phyloP scores from a whole-genome alignment of 2,888 invertebrate genomes.

The Microctonus aethiopoides region DNA sequence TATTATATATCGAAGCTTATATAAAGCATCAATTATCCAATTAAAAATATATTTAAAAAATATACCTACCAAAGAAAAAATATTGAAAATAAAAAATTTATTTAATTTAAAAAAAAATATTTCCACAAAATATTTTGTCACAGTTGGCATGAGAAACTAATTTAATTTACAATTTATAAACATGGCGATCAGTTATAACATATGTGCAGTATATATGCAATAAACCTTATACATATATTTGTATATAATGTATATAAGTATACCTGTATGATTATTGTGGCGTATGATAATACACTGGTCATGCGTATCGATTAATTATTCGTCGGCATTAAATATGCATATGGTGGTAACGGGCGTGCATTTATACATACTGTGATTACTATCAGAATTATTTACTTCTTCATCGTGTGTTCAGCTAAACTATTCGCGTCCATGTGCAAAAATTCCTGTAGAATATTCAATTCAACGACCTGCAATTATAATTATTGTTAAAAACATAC shows the following conservation, averaged over 20 bases:
- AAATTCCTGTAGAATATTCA: not conserved
- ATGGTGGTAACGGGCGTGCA: constrained; percentile 12
- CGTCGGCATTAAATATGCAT: constrained; percentile 42
- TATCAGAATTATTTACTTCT: not conserved
- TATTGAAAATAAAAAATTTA: too few relatives aligned
- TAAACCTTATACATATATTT: too few relatives aligned
- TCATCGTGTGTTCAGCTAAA: not conserved
- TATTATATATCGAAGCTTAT: too few relatives aligned
- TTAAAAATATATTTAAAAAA: too few relatives aligned
- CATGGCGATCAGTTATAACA: too few relatives aligned
- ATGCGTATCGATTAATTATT: constrained; percentile 42
- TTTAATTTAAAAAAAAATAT: too few relatives aligned
- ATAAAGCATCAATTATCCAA: too few relatives aligned
- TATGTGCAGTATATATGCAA: too few relatives aligned
- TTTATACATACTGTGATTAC: constrained; percentile 36
- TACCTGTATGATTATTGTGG: constrained; percentile 25
- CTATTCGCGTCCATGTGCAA: not conserved
- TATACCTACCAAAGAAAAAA: too few relatives aligned
- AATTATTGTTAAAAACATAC: not conserved
- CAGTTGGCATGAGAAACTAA: too few relatives aligned
- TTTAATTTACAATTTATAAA: too few relatives aligned
- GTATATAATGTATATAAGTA: not conserved
- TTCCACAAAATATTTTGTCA: too few relatives aligned
- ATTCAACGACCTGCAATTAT: not conserved
- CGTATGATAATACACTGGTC: constrained; percentile 38